phyloP scores from a whole-genome alignment of 2,113 vertebrate species.

The Psettodes erumei region DNA sequence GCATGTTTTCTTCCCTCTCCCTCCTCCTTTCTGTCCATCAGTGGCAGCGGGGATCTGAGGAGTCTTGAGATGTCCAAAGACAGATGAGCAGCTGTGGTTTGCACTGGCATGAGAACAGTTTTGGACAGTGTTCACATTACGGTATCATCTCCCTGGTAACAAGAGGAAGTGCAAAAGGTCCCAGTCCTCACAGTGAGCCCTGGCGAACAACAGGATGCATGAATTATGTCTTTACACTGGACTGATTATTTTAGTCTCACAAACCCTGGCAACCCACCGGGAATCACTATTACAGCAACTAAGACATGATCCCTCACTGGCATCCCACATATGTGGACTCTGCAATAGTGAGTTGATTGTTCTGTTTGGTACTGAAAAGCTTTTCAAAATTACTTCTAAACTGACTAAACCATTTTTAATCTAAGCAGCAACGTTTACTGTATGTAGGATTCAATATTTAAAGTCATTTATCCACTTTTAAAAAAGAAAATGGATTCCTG shows the following conservation, averaged over 20 bases:
- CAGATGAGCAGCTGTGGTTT: conserved; percentile 23
- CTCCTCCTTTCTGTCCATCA: background rate
- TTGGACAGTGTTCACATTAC: conserved; percentile 3
- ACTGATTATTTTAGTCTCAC: too few species aligned
- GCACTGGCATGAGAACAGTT: background rate
- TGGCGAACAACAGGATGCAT: background rate
- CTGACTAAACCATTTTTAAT: too few species aligned
- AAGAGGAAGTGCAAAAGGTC: background rate
- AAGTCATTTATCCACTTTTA: background rate
- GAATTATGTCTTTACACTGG: background rate
- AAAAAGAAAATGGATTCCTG: background rate
- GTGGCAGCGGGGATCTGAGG: background rate
- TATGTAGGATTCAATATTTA: background rate
- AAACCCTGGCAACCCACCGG: too few species aligned
- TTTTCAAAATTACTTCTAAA: too few species aligned
- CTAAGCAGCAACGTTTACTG: too few species aligned
- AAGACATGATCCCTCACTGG: background rate
- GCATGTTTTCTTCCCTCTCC: background rate
- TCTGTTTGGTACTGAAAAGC: background rate
- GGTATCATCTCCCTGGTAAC: conserved; percentile 7
- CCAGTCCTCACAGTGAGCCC: background rate
- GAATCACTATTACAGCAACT: background rate
- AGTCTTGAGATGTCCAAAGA: background rate
- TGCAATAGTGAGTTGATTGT: background rate
- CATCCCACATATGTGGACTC: background rate